Evolutionary conservation across 2,888 invertebrate genomes (phyloP), one percentile per base, ranked within the genome.

Genomic region (Phalera bucephala): DNA sequence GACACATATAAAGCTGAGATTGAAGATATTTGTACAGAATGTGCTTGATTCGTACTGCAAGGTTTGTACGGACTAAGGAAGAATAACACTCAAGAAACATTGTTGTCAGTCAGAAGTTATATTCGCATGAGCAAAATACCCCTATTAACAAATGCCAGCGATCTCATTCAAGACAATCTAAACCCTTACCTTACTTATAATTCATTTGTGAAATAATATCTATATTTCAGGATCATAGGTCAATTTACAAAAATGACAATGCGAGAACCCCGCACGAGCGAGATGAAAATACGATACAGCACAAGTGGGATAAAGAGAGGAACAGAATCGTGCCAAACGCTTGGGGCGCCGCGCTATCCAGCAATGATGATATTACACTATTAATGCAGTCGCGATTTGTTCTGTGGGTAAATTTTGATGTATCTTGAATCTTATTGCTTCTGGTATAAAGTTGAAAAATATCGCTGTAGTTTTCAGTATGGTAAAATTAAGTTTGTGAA

Each of bases 191-290:
- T 48, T 54, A 64, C 60, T 65, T 65, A 68, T 64, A 60, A 59
- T 80, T 77, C 77, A 81, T 82, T 78, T 77, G 72, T 72, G 64
- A 69, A 70, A 70, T 69, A 74, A 78, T 75, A 74, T 74, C 78
- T 75, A 65, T 74, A 73, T 72, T 77, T 68, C 72, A 75, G 72
- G 81, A 70, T 79, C 81, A 79, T 50, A 76, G 85, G 80, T 82
- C 80, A 78, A 75, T 80, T 76, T 75, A 73, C 76, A 80, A 84
- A 85, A 84, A 85, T 84, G 82, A 85, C 84, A 83, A 76, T 69
- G 76, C 75, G 64, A 72, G 75, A 72, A 65, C 60, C 56, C 31
- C 34, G 59, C 17, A 28, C 41, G 65, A 79, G 15, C 31, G 57
- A 47, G 72, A 73, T 1, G 26, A 17, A 46, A 3, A 64, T 67